Base-by-base conservation (phyloP, 2,888 invertebrate genomes). In the Latrodectus hesperus region DNA sequence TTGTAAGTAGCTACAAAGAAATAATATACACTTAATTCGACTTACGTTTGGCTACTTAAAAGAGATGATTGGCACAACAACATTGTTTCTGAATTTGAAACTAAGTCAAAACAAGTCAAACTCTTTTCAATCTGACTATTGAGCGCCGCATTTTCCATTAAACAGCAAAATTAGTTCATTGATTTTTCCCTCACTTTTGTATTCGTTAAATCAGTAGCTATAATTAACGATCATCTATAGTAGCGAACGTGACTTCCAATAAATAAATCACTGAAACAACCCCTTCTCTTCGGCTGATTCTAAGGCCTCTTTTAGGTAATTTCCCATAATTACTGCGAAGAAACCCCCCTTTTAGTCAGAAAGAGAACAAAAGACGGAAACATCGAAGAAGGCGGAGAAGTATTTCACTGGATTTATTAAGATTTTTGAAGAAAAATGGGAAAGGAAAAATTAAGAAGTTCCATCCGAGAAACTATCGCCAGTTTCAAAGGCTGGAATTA, bases 401-500 rank as follows among this genome's bases (percentile, higher is more conserved):
- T 65, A 64, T 26, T 81, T 26, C 72, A 26, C 26, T 22, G 52
- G 73, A 81, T 81, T 81, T 81, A 81, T 81, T 81, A 81, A 81
- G 73, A 73, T 73, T 74, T 81, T 81, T 80, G 51, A 67, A 53
- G 73, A 65, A 71, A 81, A 81, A 67, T 73, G 67, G 73, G 73
- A 38, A 81, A 73, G 17, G 22, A 73, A 53, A 81, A 81, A 81
- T 81, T 73, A 74, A 74, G 74, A 81, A 81, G 81, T 73, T 81
- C 12, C 12, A 60, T 6, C 65, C 73, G 71, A 68, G 72, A 71
- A 73, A 72, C 53, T 71, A 22, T 38, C 51, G 72, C 65, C 22
- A 74, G 73, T 74, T 74, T 81, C 74, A 74, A 81, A 81, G 65
- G 74, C 53, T 73, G 73, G 73, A 74, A 74, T 81, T 81, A 74